These are phyloP conservation scores for Eutrigla gurnardus DNA, from an alignment of 2,797 vertebrate genomes.

Conservation along the genomic window DNA sequence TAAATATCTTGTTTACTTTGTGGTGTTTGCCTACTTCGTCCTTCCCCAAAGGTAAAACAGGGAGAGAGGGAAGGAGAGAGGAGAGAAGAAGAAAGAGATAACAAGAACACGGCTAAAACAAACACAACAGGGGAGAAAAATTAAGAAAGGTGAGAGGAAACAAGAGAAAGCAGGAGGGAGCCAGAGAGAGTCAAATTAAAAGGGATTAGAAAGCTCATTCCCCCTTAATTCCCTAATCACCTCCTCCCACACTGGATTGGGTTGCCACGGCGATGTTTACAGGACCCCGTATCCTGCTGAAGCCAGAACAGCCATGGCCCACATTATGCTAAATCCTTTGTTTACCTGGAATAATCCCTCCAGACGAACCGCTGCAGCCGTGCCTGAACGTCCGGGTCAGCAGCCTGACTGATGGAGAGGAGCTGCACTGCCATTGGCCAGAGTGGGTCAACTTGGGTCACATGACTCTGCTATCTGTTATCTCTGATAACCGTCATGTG, in stretches of 20 bases:
- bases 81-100: slow-evolving; percentile 16
- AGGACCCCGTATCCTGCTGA: slow-evolving; percentile 72
- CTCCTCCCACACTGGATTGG: slow-evolving; percentile 81
- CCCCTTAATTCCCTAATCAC: slow-evolving; percentile 84
- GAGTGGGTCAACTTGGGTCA: slow-evolving; percentile 5
- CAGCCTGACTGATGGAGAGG: slow-evolving; percentile 24
- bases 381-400: slow-evolving; percentile 37
- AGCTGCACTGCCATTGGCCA: not conserved
- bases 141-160: slow-evolving; percentile 38
- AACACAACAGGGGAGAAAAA: slow-evolving; percentile 25
- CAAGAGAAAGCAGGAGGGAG: slow-evolving; percentile 53
- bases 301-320: slow-evolving; percentile 78
- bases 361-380: slow-evolving; percentile 49
- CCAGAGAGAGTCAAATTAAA: slow-evolving; percentile 80
- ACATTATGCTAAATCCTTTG: slow-evolving; percentile 80
- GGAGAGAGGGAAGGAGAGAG: not conserved
- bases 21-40: slow-evolving; percentile 1
- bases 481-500: no score
- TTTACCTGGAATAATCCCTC: slow-evolving; percentile 83
- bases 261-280: slow-evolving; percentile 81
- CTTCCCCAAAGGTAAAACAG: slow-evolving; percentile 41
- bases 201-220: slow-evolving; percentile 84
- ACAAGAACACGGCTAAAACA: slow-evolving; percentile 13
- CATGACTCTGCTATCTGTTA: not conserved
- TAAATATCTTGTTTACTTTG: not conserved